Conservation (phyloP, 2,888 invertebrate species). For the Phaonia tiefii region DNA sequence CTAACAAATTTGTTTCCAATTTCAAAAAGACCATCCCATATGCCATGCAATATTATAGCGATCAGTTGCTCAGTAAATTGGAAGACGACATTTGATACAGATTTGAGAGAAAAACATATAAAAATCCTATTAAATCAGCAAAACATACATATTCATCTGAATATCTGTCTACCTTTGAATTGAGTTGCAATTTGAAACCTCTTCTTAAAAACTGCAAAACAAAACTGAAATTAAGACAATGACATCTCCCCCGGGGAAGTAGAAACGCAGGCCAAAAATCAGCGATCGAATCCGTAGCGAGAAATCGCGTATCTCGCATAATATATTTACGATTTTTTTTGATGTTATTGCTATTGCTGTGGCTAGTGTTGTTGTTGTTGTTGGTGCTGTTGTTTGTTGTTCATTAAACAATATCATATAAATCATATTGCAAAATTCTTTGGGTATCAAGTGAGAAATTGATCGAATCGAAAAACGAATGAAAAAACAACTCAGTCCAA, state of each 20-base stretch:
- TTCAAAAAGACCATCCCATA: too few relatives aligned
- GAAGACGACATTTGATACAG: too few relatives aligned
- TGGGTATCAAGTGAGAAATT: conserved; percentile 63
- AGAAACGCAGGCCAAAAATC: conserved; percentile 56
- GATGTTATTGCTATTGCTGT: not conserved
- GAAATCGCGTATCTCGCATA: conserved; percentile 26
- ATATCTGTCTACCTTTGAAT: not conserved
- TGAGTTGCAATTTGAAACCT: conserved; percentile 16
- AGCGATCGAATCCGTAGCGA: conserved; percentile 18
- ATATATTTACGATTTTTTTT: conserved; percentile 27
- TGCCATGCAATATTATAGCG: too few relatives aligned
- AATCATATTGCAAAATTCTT: conserved; percentile 67
- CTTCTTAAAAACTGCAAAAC: not conserved
- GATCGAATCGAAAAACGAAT: conserved; percentile 17
- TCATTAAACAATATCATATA: conserved; percentile 15
- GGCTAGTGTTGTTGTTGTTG: conserved; percentile 9
- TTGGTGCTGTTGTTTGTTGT: not conserved
- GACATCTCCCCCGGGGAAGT: not conserved
- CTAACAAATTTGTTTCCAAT: too few relatives aligned
- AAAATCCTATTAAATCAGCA: too few relatives aligned
- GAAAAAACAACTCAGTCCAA: conserved; percentile 32
- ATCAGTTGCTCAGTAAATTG: too few relatives aligned
- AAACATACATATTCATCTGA: too few relatives aligned
- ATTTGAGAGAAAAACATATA: too few relatives aligned
- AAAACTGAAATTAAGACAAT: conserved; percentile 38